Evolutionary conservation across 2,113 vertebrate genomes (phyloP), one percentile per base, ranked within the genome.

Genomic region (Pungitius pungitius): DNA sequence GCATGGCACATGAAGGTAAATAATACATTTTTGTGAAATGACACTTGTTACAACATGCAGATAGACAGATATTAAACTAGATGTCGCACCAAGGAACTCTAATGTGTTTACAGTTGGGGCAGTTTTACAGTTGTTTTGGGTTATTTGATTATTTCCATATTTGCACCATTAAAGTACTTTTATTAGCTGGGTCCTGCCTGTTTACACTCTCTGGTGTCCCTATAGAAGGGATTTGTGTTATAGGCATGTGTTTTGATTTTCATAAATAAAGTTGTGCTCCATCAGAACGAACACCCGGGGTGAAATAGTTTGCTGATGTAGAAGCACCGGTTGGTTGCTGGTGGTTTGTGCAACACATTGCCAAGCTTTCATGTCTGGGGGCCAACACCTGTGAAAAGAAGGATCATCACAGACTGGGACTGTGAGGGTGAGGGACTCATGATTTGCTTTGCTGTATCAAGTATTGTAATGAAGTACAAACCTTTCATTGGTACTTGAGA

Each of bases 1-100:
- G 35, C 49, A 70, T 74, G 80, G 82, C 69, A 82, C 80, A 83
- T 63, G 92, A 93, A 91, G 43, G 54, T 82, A 49, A 58, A 57
- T 74, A 87, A 82, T 87, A 71, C 57, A 37, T 62, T 59, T 35
- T 74, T 78, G 18, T 80, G 26, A 74, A 76, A 73, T 69, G 0
- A 22, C 43, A 26, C 24, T 22, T 40, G 40, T 52, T n/a, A 12
- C 35, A 17, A 15, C 24, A 43, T 62, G 54, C 12, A 33, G 22
- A 52, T 8, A n/a, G 51, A 57, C 10, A 39, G 8, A 27, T 2
- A 30, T 24, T 40, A 39, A 39, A 39, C 62, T 14, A 15, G 22
- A 56, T 61, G 6, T 39, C 13, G n/a, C 0, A 0, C 37, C 2
- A 15, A 39, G 59, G 47, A 73, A 67, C 14, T 1, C 26, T 6